Conservation (phyloP, 2,797 vertebrate species). For the Ataeniobius toweri region DNA sequence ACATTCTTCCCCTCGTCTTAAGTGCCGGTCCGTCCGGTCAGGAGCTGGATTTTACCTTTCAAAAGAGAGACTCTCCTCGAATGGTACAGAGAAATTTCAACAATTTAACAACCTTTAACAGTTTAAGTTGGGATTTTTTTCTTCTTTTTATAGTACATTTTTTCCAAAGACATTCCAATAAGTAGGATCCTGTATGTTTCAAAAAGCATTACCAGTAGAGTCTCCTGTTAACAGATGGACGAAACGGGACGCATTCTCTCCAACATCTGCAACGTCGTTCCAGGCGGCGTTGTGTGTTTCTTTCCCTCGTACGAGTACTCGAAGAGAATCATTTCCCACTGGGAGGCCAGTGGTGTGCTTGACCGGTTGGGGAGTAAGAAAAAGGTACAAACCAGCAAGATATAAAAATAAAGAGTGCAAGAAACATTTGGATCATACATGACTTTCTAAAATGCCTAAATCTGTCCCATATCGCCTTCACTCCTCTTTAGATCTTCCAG, state of each 20-base stretch:
- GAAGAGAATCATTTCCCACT: conserved; percentile 84
- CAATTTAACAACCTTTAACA: background rate
- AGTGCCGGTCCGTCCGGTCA: conserved; percentile 91
- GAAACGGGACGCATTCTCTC: conserved; percentile 90
- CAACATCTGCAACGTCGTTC: conserved; percentile 92
- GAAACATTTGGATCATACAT: too few relatives aligned
- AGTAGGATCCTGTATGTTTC: background rate
- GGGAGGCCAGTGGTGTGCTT: conserved; percentile 86
- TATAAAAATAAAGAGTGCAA: background rate
- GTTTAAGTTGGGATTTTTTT: too few relatives aligned
- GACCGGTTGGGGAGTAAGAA: conserved; percentile 86
- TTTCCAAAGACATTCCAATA: background rate
- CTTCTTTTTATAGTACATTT: background rate
- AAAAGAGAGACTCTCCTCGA: conserved; percentile 87
- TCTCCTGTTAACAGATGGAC: conserved; percentile 84
- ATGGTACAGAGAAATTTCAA: conserved; percentile 77
- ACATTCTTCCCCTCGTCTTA: conserved; percentile 91
- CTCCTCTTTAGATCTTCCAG: conserved; percentile 87
- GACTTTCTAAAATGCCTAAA: too few relatives aligned
- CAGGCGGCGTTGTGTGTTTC: conserved; percentile 93
- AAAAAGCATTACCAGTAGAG: background rate
- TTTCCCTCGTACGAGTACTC: conserved; percentile 95
- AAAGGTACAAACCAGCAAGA: conserved; percentile 79
- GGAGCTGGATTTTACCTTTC: conserved; percentile 93
- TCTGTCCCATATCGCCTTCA: background rate